phyloP scores from a whole-genome alignment of 1,140 invertebrate genomes.

The Apis laboriosa region DNA sequence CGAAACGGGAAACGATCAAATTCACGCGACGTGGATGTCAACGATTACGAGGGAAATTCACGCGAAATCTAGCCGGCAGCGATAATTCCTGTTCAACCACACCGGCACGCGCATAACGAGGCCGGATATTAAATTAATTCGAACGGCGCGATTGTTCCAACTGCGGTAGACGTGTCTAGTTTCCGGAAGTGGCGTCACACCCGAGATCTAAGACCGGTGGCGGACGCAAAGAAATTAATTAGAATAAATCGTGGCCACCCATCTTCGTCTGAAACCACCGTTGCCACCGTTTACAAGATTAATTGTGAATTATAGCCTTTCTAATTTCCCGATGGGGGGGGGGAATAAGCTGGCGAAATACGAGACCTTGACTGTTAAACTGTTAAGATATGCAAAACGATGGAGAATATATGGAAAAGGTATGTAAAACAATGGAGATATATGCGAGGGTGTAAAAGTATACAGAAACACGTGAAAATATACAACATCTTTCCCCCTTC shows the following conservation, averaged over 20 bases:
- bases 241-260: constrained; percentile 44
- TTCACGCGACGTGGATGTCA: background rate
- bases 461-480: background rate
- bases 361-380: background rate
- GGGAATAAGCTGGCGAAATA: background rate
- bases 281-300: constrained; percentile 20
- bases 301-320: constrained; percentile 43
- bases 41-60: background rate
- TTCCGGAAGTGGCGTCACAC: background rate
- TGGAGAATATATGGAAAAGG: background rate
- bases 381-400: background rate
- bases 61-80: background rate
- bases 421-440: background rate
- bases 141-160: background rate
- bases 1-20: background rate
- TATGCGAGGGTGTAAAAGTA: background rate
- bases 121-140: constrained; percentile 22
- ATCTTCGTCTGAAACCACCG: constrained; percentile 27
- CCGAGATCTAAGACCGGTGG: background rate
- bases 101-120: background rate
- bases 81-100: background rate
- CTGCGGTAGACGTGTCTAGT: background rate
- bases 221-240: constrained; percentile 42
- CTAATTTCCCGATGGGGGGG: constrained; percentile 16
- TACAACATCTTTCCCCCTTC: background rate